Conservation (phyloP, 2,113 vertebrate species). For the Pelobates fuscus region DNA sequence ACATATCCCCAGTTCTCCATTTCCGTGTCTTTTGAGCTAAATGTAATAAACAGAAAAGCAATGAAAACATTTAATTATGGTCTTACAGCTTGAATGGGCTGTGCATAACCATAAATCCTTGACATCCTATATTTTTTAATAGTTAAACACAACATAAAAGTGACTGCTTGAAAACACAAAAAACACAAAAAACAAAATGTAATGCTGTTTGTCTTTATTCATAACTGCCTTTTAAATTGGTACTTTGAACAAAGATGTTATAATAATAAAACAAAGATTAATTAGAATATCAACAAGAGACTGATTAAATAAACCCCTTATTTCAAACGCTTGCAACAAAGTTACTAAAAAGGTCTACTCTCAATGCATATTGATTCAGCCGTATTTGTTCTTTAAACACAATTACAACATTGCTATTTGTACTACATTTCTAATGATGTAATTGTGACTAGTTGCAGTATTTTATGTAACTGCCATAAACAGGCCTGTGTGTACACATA, state of each 20-base stretch:
- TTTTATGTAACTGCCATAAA: no score
- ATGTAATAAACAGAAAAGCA: slow-evolving; percentile 6
- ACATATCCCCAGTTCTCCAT: neutral
- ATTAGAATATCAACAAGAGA: slow-evolving; percentile 6
- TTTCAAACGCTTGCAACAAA: neutral
- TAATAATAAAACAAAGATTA: slow-evolving; percentile 17
- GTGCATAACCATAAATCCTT: slow-evolving; percentile 1
- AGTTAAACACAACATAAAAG: slow-evolving; percentile 13
- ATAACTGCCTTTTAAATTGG: slow-evolving; percentile 22
- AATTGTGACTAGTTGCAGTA: no score
- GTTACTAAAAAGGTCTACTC: slow-evolving; percentile 1
- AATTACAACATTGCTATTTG: no score
- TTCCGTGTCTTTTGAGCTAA: neutral
- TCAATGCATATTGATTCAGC: neutral
- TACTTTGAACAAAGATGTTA: slow-evolving; percentile 36
- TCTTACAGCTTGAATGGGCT: neutral
- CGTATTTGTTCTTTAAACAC: neutral
- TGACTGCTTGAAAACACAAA: neutral
- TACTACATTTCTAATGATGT: no score
- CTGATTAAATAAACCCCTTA: slow-evolving; percentile 7
- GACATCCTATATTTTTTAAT: slow-evolving; percentile 14
- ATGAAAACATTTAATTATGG: slow-evolving; percentile 18
- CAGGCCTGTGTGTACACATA: no score
- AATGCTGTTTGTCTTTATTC: slow-evolving; percentile 25
- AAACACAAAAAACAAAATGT: slow-evolving; percentile 2